Evolutionary conservation across 2,797 vertebrate genomes (phyloP), one percentile per base, ranked within the genome.

Genomic region (Adelosebastes latens): DNA sequence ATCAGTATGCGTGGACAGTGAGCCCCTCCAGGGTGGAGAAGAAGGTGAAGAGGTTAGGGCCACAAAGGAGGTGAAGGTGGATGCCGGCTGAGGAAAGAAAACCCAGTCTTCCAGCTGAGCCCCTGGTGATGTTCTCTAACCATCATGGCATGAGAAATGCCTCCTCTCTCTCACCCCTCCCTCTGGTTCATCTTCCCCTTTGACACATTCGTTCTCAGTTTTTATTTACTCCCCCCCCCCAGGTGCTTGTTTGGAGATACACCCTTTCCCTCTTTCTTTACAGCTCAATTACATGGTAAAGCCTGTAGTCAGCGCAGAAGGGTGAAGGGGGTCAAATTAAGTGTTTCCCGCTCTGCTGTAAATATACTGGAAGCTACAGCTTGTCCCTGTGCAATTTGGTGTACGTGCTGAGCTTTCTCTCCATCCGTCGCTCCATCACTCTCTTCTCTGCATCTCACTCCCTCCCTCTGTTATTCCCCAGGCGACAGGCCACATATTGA

Each of bases 401-500:
- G 58, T 32, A 39, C 22, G 20, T 52, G 29, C 18, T 65, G 62
- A 42, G n/a, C 66, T 68, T 25, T 11, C 34, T 39, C 49, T 83
- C 32, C 32, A 61, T 69, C 56, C 63, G 61, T 80, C 52, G 65
- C 46, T 80, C 36, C 29, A 42, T 77, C 79, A 49, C 71, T 55
- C 29, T 67, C 52, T 29, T 42, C 27, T 11, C 31, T 69, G 32
- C 42, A 29, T 61, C 61, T 55, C 24, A 7, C 71, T 27, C 0
- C 18, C 71, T 36, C 22, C 13, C 16, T 32, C 49, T 71, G 31
- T 49, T 79, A 80, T 88, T 92, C 87, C 87, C 83, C 18, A 80
- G 64, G 74, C 72, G 39, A 49, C 64, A 86, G 75, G 77, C 39
- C 79, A 72, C 79, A 79, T 46, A 87, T 88, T 91, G 88, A 91